Evolutionary conservation across 2,888 invertebrate genomes (phyloP), one percentile per base, ranked within the genome.

Genomic region (Hemicrepidius hirtus): DNA sequence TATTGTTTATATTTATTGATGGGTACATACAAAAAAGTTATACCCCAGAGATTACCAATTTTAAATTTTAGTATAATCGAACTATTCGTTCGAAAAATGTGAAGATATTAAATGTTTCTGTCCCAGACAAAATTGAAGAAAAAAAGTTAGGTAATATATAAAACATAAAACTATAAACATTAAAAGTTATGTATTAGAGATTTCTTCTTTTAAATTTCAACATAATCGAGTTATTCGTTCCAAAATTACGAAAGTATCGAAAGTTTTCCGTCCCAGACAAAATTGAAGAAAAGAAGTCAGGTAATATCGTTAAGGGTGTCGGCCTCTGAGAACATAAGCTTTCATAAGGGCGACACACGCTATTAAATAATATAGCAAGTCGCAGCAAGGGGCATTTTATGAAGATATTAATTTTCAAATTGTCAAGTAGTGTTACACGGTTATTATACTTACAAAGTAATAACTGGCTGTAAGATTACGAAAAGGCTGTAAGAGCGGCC

Each of bases 391-490:
- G 83, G 84, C 85, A 84, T 84, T 86, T 86, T 86, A 86, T 86
- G 86, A 86, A 86, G 85, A 85, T 85, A 86, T 86, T 86, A 86
- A 85, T 86, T 86, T 83, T 83, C 82, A 84, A 84, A 85, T 85
- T 85, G 85, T 85, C 85, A 83, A 86, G 84, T 85, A 84, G 84
- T 84, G 84, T 85, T 84, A 84, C 32, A 32, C 85, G 84, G 85
- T 85, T 85, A 85, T 85, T 85, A 85, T 85, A 84, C 85, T 84
- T 85, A 85, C 84, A 85, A 85, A 85, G 85, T 85, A 85, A 86
- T 85, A 85, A 85, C 84, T 83, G 85, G 83, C 84, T 85, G 82
- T 84, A 84, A 85, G 85, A 85, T 85, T 85, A 84, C 82, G 83
- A 85, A 85, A 86, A 85, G 82, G 83, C 82, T 83, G 82, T 81